A percentile compares a stretch with the other conserved stretches of the same genome.
Evolutionary conservation across 2,888 invertebrate species (phyloP).

Genomic region (Apamea monoglypha): DNA sequence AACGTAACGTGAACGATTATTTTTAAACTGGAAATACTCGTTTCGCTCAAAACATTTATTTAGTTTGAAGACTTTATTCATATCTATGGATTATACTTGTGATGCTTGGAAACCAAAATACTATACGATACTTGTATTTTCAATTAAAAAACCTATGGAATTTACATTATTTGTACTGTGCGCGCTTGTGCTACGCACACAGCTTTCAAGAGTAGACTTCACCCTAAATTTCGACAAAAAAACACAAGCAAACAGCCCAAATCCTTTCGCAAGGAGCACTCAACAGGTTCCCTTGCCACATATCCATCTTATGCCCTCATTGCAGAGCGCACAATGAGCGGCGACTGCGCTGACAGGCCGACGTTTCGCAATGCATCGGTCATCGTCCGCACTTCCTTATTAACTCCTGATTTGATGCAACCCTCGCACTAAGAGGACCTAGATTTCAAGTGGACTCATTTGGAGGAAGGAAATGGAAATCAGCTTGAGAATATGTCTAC

Average conservation of each 20-base stretch:
- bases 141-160: background rate
- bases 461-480: constrained; percentile 27
- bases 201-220: background rate
- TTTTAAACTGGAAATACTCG: background rate
- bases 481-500: constrained; percentile 10
- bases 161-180: background rate
- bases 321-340: constrained; percentile 1
- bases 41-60: background rate
- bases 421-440: constrained; percentile 55
- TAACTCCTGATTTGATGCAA: constrained; percentile 70
- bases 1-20: background rate
- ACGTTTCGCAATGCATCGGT: constrained; percentile 82
- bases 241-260: background rate
- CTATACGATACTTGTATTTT: background rate
- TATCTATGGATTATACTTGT: background rate
- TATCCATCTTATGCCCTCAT: constrained; percentile 16
- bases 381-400: constrained; percentile 83
- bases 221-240: background rate
- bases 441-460: constrained; percentile 51
- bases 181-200: background rate
- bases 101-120: background rate
- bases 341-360: constrained; percentile 17
- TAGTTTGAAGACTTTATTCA: background rate
- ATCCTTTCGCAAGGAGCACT: background rate
- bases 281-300: background rate